Evolutionary conservation across 2,797 vertebrate species (phyloP).

Genomic region (Clarias pachynema): DNA sequence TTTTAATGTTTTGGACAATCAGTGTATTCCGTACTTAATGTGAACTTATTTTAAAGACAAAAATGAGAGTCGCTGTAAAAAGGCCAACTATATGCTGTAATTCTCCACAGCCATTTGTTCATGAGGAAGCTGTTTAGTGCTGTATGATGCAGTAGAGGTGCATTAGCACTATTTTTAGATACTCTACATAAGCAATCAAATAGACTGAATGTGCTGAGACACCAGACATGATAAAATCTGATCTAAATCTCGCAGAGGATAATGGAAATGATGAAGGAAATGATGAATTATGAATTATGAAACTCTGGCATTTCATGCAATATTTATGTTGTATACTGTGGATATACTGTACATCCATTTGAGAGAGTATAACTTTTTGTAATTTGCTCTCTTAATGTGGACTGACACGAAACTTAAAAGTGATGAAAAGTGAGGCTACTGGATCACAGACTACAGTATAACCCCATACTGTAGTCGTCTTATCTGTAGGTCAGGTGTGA

Average conservation of each 20-base stretch:
- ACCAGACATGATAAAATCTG: not conserved
- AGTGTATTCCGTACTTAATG: not conserved
- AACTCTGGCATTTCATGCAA: not conserved
- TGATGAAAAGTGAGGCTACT: not conserved
- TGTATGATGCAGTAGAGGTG: not conserved
- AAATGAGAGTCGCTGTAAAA: not conserved
- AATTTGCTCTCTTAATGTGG: not conserved
- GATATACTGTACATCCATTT: no score
- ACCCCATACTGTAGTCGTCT: not conserved
- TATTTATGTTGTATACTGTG: not conserved
- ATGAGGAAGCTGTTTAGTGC: not conserved
- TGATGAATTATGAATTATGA: not conserved
- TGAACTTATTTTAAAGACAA: not conserved
- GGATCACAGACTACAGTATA: constrained; percentile 1
- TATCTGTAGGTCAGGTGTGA: not conserved
- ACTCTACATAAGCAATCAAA: constrained; percentile 2
- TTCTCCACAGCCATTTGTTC: not conserved
- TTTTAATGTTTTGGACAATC: no score
- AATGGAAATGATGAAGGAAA: not conserved
- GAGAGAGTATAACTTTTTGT: not conserved
- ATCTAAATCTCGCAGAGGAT: not conserved
- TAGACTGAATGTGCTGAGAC: not conserved
- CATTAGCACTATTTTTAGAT: constrained; percentile 4
- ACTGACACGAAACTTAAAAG: not conserved
- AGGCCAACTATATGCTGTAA: not conserved